A percentile compares a stretch with the other conserved stretches of the same genome.
Evolutionary conservation across 2,888 invertebrate species (phyloP).

Genomic region (Ichneumon xanthorius): DNA sequence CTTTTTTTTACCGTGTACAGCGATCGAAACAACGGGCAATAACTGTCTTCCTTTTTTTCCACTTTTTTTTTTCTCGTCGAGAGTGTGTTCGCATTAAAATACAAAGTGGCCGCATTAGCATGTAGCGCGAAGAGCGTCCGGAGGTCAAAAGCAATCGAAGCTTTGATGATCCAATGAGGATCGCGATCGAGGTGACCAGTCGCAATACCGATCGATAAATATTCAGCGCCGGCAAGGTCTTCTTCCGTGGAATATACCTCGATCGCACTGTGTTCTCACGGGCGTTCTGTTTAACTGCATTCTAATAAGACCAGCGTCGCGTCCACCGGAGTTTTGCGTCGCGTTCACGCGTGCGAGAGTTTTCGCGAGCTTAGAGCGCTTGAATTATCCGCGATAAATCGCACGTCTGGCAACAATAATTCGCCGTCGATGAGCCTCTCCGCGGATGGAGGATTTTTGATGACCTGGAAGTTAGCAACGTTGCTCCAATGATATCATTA

Average conservation of each 20-base stretch:
- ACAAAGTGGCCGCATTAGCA: slow-evolving; percentile 83
- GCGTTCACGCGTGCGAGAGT: background rate
- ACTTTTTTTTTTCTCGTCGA: slow-evolving; percentile 62
- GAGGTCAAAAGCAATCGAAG: slow-evolving; percentile 64
- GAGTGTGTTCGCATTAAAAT: slow-evolving; percentile 78
- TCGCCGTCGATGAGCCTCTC: background rate
- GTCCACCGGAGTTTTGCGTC: background rate
- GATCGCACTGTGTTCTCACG: slow-evolving; percentile 19
- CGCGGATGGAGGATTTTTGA: background rate
- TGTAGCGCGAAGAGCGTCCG: slow-evolving; percentile 68
- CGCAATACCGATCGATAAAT: slow-evolving; percentile 59
- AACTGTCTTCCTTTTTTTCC: background rate
- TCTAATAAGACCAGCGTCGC: slow-evolving; percentile 1
- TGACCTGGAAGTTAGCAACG: too few relatives aligned
- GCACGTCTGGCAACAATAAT: slow-evolving; percentile 1
- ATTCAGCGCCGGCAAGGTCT: slow-evolving; percentile 63
- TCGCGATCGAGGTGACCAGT: slow-evolving; percentile 56
- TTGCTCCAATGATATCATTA: too few relatives aligned
- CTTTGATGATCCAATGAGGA: slow-evolving; percentile 58
- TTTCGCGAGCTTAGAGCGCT: background rate
- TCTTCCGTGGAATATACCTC: slow-evolving; percentile 59
- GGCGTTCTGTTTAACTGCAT: slow-evolving; percentile 5
- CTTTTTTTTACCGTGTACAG: background rate
- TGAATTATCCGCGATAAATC: slow-evolving; percentile 1
- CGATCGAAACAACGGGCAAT: background rate